Percentiles rank a stretch among this genome's conserved stretches.
Evolutionary conservation across 2,797 vertebrate species (phyloP).

Genomic region (Lagocephalus sceleratus): DNA sequence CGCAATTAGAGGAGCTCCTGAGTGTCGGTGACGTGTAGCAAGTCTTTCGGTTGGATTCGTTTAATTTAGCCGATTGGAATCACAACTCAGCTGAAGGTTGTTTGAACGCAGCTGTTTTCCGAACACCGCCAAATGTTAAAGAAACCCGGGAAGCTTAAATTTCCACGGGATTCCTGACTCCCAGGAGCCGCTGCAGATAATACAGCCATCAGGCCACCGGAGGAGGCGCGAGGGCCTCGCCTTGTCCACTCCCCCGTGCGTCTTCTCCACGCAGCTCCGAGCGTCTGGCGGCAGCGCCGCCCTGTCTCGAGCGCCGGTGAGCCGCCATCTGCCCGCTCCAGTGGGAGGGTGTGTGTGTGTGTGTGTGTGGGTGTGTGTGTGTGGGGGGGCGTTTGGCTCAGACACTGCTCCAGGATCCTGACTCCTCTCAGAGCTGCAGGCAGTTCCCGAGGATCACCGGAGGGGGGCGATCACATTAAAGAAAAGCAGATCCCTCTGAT

Average conservation of each 20-base stretch:
- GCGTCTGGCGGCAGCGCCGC: slow-evolving; percentile 61
- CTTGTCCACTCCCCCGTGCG: slow-evolving; percentile 21
- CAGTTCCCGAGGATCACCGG: slow-evolving; percentile 44
- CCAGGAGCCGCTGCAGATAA: slow-evolving; percentile 8
- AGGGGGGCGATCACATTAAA: slow-evolving; percentile 58
- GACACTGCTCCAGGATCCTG: slow-evolving; percentile 52
- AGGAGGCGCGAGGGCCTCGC: background rate
- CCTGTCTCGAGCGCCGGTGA: slow-evolving; percentile 56
- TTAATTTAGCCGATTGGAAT: too few relatives aligned
- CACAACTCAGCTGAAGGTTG: too few relatives aligned
- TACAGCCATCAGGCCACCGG: background rate
- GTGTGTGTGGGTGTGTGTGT: too few relatives aligned
- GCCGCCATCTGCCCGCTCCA: slow-evolving; percentile 70
- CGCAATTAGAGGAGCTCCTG: too few relatives aligned
- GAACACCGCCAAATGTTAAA: too few relatives aligned
- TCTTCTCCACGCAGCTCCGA: slow-evolving; percentile 47
- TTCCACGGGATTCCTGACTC: slow-evolving; percentile 12
- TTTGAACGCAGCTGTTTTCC: too few relatives aligned
- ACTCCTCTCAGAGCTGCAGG: slow-evolving; percentile 27
- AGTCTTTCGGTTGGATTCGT: too few relatives aligned
- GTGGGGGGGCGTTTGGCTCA: too few relatives aligned
- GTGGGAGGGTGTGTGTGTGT: slow-evolving; percentile 49
- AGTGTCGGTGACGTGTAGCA: too few relatives aligned
- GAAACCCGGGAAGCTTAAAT: too few relatives aligned
- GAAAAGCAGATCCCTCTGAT: slow-evolving; percentile 10